Evolutionary conservation across 2,113 vertebrate species (phyloP).

Genomic region (Elanoides forficatus): DNA sequence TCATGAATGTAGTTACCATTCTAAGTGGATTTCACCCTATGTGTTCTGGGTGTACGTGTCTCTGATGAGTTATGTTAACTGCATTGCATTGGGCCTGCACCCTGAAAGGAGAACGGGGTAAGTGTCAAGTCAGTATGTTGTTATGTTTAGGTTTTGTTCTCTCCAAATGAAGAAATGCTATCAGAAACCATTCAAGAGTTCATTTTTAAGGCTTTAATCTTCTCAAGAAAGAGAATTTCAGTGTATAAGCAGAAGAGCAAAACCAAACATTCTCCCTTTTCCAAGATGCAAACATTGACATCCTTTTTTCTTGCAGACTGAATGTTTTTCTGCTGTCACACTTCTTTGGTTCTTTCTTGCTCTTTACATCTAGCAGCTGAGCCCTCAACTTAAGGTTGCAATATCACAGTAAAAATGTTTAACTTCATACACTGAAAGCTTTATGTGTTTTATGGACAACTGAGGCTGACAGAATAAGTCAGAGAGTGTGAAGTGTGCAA

Average conservation of each 20-base stretch:
- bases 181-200: not conserved
- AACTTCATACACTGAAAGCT: not conserved
- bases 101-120: not conserved
- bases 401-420: not conserved
- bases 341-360: not conserved
- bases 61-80: not conserved
- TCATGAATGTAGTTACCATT: not conserved
- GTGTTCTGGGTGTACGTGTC: not conserved
- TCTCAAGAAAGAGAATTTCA: not conserved
- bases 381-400: not conserved
- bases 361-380: not conserved
- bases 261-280: not conserved
- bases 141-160: not conserved
- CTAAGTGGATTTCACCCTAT: not conserved
- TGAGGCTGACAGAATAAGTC: not conserved
- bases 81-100: not conserved
- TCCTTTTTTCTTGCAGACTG: not conserved
- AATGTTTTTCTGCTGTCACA: not conserved
- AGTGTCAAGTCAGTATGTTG: not conserved
- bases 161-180: not conserved
- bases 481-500: not conserved
- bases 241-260: not conserved
- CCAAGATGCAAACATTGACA: not conserved
- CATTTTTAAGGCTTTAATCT: not conserved
- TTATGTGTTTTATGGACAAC: not conserved